Conservation (phyloP, 1,140 invertebrate genomes). For the Leptopilina clavipes region DNA sequence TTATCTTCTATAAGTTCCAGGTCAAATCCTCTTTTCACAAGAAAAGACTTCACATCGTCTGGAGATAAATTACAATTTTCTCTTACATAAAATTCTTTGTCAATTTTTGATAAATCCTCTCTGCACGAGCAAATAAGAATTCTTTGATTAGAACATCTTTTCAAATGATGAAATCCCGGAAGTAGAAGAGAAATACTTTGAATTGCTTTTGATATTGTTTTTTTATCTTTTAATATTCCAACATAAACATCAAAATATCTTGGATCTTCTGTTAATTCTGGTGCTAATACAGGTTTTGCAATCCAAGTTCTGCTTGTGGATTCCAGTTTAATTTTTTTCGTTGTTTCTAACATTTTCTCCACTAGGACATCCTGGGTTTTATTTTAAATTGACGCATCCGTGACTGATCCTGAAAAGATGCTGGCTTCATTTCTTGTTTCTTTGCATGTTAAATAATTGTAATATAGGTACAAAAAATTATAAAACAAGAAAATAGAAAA, state of each 20-base stretch:
- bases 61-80: slow-evolving; percentile 44
- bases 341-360: slow-evolving; percentile 40
- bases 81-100: slow-evolving; percentile 13
- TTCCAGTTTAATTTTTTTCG: slow-evolving; percentile 50
- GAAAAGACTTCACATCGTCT: slow-evolving; percentile 70
- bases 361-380: slow-evolving; percentile 18
- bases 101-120: neutral
- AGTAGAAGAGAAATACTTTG: slow-evolving; percentile 76
- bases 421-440: slow-evolving; percentile 54
- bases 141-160: slow-evolving; percentile 80
- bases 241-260: slow-evolving; percentile 77
- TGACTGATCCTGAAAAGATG: slow-evolving; percentile 55
- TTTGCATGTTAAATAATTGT: neutral
- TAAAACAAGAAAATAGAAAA: slow-evolving; percentile 4
- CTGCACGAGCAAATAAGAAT: slow-evolving; percentile 77
- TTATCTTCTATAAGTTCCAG: slow-evolving; percentile 74
- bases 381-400: slow-evolving; percentile 30
- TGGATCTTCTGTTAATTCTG: slow-evolving; percentile 74
- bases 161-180: slow-evolving; percentile 81
- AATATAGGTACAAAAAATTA: neutral
- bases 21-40: slow-evolving; percentile 75
- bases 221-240: slow-evolving; percentile 77
- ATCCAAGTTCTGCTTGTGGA: slow-evolving; percentile 54
- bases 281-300: slow-evolving; percentile 73
- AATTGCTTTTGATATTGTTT: slow-evolving; percentile 80